These are phyloP conservation scores for Rhagonycha fulva DNA, from an alignment of 2,888 invertebrate genomes.

Conservation along the genomic window DNA sequence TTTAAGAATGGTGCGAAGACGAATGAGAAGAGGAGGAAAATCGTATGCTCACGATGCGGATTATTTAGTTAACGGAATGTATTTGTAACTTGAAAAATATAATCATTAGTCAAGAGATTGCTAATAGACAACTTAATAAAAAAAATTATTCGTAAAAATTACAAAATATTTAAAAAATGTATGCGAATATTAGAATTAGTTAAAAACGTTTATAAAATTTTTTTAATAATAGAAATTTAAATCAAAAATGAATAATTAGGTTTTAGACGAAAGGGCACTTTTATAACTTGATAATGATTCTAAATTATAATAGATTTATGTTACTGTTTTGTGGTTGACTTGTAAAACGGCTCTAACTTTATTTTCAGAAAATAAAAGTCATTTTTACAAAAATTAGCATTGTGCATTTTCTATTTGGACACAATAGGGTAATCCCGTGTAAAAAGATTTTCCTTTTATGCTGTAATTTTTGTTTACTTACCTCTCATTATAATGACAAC, in stretches of 20 bases:
- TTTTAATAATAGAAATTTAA: background rate
- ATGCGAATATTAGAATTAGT: background rate
- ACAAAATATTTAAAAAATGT: background rate
- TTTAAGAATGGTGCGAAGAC: conserved; percentile 74
- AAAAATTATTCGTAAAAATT: background rate
- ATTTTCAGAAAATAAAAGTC: background rate
- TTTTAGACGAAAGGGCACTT: background rate
- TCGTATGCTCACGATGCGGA: conserved; percentile 92
- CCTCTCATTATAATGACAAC: too few species aligned
- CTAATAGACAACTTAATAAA: background rate
- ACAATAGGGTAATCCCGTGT: background rate
- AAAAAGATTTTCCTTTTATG: background rate
- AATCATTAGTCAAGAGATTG: background rate
- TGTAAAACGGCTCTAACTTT: background rate
- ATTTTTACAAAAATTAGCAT: background rate
- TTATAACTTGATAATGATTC: background rate
- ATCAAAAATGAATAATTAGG: background rate
- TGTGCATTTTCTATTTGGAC: background rate
- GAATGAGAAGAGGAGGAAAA: conserved; percentile 77
- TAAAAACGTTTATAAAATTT: background rate
- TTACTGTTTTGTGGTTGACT: background rate
- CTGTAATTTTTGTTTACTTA: too few species aligned
- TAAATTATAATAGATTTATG: background rate
- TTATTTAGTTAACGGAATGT: conserved; percentile 98
- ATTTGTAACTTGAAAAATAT: conserved; percentile 65